These are phyloP conservation scores for Sylvilagus bachmani DNA, from an alignment of 2,113 vertebrate genomes.

Conservation along the genomic window DNA sequence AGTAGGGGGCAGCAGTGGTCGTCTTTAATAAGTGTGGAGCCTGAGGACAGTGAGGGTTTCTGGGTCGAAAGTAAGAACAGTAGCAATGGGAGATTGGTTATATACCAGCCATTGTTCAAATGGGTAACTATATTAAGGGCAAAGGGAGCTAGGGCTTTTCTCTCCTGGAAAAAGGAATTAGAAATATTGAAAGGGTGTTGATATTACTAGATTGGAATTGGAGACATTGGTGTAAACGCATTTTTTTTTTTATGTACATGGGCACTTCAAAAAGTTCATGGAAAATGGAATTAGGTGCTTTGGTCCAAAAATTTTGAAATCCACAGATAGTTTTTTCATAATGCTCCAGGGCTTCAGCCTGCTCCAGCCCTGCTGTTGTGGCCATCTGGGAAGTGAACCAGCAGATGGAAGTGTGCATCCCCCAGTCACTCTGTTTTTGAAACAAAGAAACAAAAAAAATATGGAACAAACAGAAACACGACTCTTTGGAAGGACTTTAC, in stretches of 20 bases:
- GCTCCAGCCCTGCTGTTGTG: too few relatives aligned
- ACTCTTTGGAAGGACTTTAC: constrained; percentile 42
- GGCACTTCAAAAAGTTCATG: too few relatives aligned
- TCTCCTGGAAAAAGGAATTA: constrained; percentile 16
- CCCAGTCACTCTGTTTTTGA: too few relatives aligned
- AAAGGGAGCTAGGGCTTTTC: constrained; percentile 13
- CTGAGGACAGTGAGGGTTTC: background rate
- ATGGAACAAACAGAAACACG: background rate
- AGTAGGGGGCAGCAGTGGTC: background rate
- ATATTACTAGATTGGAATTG: constrained; percentile 22
- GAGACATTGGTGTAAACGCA: constrained; percentile 21
- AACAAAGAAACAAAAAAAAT: background rate
- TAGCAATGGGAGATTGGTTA: background rate
- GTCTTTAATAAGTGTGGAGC: background rate
- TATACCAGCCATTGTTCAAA: background rate
- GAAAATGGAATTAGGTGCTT: too few relatives aligned
- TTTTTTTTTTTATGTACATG: background rate
- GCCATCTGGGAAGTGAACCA: too few relatives aligned
- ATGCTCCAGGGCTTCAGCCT: too few relatives aligned
- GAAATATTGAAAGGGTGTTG: background rate
- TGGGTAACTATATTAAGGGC: constrained; percentile 9
- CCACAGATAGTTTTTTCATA: too few relatives aligned
- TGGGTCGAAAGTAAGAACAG: background rate
- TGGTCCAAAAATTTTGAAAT: too few relatives aligned
- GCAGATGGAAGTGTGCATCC: too few relatives aligned